Evolutionary conservation across 35 echinoderm and acorn worm genomes (phyloP).

Genomic region (Acanthaster planci): DNA sequence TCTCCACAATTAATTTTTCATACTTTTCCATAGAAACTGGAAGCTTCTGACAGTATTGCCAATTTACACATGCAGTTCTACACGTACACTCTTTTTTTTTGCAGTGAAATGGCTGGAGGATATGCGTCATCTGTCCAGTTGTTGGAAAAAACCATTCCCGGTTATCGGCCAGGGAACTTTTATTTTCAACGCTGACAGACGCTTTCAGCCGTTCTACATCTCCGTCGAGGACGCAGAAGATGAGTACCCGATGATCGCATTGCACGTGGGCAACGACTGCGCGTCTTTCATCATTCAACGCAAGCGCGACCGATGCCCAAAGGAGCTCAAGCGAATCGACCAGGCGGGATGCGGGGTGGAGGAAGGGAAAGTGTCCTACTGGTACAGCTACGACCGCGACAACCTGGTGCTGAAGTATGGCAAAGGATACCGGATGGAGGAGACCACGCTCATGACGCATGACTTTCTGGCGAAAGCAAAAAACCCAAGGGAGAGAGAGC

Average conservation of each 20-base stretch:
- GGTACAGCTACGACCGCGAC: slow-evolving; percentile 58
- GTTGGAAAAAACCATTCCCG: slow-evolving; percentile 36
- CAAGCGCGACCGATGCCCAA: neutral
- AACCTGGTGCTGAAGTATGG: slow-evolving; percentile 49
- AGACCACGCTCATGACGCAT: slow-evolving; percentile 29
- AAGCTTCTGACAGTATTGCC: too few relatives aligned
- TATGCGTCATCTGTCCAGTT: neutral
- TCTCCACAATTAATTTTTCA: too few relatives aligned
- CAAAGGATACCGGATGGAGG: slow-evolving; percentile 50
- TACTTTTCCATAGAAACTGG: too few relatives aligned
- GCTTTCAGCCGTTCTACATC: slow-evolving; percentile 13
- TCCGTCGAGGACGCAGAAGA: neutral
- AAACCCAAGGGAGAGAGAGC: too few relatives aligned
- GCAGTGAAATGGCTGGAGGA: neutral
- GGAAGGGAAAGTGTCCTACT: slow-evolving; percentile 27
- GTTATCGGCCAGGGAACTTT: slow-evolving; percentile 48
- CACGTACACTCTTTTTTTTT: too few relatives aligned
- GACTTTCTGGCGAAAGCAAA: neutral
- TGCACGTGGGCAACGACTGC: neutral
- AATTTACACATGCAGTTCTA: too few relatives aligned
- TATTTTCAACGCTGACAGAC: slow-evolving; percentile 28
- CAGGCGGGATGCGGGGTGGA: neutral
- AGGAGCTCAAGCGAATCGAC: neutral
- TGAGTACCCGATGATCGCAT: neutral
- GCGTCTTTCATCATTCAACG: neutral